A percentile compares a stretch with the other conserved stretches of the same genome.
Conservation (phyloP, 2,113 vertebrate species). For the Hemichromis elongatus region DNA sequence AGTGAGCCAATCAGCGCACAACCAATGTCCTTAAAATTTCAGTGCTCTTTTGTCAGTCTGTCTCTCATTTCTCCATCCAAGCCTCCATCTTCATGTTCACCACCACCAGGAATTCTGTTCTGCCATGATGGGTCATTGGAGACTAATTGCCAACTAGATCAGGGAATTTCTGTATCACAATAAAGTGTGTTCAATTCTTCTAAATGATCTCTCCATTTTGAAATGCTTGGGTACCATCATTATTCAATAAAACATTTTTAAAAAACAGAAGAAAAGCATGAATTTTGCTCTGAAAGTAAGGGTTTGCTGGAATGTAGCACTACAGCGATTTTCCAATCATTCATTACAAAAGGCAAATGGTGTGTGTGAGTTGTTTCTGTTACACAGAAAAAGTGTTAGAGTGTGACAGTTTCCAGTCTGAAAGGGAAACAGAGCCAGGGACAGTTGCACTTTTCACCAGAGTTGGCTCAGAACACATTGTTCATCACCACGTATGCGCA, state of each 20-base stretch:
- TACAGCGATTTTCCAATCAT: not conserved
- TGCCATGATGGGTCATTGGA: not conserved
- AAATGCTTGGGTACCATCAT: not conserved
- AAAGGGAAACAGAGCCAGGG: not conserved
- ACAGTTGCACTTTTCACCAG: slow-evolving; percentile 16
- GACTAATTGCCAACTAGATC: not conserved
- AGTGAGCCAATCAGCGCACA: not conserved
- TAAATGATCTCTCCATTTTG: not conserved
- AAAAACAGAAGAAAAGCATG: not conserved
- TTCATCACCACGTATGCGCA: not conserved
- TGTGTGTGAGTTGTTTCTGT: not conserved
- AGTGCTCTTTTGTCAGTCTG: not conserved
- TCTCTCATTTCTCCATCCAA: not conserved
- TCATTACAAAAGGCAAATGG: not conserved
- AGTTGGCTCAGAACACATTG: slow-evolving; percentile 1
- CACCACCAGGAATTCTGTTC: not conserved
- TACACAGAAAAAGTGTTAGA: not conserved
- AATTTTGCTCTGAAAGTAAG: not conserved
- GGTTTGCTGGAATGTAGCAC: not conserved
- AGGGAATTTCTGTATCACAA: not conserved
- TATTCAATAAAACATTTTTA: not conserved
- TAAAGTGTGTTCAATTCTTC: not conserved
- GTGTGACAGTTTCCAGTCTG: not conserved
- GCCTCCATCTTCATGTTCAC: not conserved
- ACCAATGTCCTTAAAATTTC: not conserved